phyloP scores from a whole-genome alignment of 2,797 vertebrate genomes.

The Macropus fuliginosus region DNA sequence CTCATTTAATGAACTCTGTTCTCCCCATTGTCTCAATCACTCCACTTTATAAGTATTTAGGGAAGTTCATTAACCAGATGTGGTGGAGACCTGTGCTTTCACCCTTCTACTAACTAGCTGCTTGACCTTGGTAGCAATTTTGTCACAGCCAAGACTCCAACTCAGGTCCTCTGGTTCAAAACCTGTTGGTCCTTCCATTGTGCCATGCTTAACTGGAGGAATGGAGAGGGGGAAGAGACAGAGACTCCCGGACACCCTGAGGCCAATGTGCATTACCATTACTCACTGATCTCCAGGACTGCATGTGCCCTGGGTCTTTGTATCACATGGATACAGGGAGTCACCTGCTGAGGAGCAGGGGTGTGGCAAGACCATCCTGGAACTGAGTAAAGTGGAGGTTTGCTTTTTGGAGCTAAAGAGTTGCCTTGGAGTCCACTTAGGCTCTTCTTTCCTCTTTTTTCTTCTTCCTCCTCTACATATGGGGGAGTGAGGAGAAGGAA shows the following conservation, averaged over 20 bases:
- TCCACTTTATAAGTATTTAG: slow-evolving; percentile 22
- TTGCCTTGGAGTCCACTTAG: background rate
- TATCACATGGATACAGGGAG: background rate
- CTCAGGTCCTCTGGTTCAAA: background rate
- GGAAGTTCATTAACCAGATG: background rate
- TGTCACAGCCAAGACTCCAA: background rate
- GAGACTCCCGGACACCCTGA: background rate
- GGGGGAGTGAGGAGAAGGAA: background rate
- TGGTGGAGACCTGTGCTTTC: background rate
- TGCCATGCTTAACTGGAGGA: background rate
- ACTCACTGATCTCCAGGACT: background rate
- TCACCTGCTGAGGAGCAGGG: background rate
- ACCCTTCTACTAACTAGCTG: background rate
- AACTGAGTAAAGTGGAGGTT: background rate
- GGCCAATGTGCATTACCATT: background rate
- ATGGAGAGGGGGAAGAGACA: background rate
- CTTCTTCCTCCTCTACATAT: background rate
- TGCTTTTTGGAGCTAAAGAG: background rate
- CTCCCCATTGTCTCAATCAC: background rate
- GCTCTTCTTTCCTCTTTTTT: background rate
- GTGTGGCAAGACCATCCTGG: background rate
- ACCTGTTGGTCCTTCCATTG: background rate
- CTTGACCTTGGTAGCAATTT: background rate
- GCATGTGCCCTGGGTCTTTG: background rate
- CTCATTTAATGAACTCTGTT: background rate